phyloP scores from a whole-genome alignment of 2,113 vertebrate species.

The Vicugna pacos region DNA sequence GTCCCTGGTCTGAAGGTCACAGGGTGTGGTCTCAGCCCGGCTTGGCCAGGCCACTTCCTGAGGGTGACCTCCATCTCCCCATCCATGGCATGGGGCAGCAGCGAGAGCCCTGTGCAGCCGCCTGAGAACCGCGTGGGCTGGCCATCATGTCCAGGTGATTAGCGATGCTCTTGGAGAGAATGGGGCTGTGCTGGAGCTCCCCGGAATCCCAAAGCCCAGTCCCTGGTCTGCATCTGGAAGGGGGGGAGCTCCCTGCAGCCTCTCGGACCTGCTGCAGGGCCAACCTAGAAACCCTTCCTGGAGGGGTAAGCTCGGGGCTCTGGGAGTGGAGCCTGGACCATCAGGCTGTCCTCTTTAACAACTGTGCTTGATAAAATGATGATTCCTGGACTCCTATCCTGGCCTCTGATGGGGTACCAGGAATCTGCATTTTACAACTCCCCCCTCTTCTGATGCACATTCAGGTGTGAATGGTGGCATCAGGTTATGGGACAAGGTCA shows the following conservation, averaged over 20 bases:
- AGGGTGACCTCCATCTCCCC: not conserved
- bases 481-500: not conserved
- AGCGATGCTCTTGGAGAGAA: not conserved
- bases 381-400: not conserved
- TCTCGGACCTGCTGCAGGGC: not conserved
- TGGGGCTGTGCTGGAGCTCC: accelerated
- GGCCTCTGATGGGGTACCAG: not conserved
- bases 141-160: not conserved
- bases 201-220: not conserved
- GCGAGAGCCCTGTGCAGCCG: not conserved
- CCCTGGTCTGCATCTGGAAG: not conserved
- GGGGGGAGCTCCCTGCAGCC: not conserved
- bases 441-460: accelerated
- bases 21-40: not conserved
- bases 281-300: not conserved
- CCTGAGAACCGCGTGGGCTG: not conserved
- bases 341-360: not conserved
- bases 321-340: not conserved
- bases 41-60: not conserved
- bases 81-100: not conserved
- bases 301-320: not conserved
- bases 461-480: not conserved
- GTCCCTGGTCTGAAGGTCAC: not conserved
- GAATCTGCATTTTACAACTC: no score
- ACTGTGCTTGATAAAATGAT: not conserved